Conservation (phyloP, 2,113 vertebrate genomes). For the Pongo abelii region DNA sequence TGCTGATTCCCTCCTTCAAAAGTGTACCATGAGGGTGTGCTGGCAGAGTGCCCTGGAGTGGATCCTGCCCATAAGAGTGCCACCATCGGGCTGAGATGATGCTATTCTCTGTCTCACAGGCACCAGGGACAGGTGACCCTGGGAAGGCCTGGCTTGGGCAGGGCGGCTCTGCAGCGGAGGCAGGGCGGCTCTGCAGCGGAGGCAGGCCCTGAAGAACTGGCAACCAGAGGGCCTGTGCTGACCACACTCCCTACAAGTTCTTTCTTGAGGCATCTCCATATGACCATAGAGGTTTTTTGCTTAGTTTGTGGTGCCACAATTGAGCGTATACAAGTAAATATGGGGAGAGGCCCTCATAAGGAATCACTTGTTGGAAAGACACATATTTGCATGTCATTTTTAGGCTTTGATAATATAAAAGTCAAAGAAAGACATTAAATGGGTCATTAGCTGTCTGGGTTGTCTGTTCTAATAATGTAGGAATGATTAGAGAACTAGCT, state of each 20-base stretch:
- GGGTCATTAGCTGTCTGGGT: not conserved
- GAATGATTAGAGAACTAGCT: not conserved
- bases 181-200: not conserved
- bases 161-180: not conserved
- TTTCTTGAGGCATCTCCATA: not conserved
- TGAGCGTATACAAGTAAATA: not conserved
- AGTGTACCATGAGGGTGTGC: not conserved
- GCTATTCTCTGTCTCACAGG: not conserved
- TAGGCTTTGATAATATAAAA: not conserved
- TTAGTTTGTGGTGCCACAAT: not conserved
- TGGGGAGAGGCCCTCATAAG: not conserved
- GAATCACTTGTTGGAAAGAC: not conserved
- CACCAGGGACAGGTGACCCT: not conserved
- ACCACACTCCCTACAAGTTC: not conserved
- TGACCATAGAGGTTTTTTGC: not conserved
- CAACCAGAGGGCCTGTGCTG: not conserved
- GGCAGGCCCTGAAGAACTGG: not conserved
- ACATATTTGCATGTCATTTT: not conserved
- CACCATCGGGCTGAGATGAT: accelerated
- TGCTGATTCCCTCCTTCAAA: not conserved
- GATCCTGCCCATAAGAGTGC: accelerated
- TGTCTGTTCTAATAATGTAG: not conserved
- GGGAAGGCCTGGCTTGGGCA: not conserved
- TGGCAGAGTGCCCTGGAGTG: not conserved
- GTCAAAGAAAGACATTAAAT: not conserved